phyloP scores from a whole-genome alignment of 2,797 vertebrate species.

The Pangasius krempfi region DNA sequence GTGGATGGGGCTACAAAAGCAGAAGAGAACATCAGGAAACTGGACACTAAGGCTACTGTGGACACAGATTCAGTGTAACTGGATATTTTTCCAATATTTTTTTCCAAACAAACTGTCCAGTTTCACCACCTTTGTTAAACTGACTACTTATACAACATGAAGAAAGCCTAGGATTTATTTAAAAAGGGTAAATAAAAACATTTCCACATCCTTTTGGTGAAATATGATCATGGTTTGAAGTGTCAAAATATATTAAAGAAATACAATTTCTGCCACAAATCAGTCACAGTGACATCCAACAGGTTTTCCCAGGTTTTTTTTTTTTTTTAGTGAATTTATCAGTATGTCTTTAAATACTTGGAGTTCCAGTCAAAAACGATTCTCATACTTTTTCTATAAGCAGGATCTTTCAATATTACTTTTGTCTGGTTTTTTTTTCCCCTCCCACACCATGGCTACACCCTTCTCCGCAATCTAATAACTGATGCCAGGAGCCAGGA shows the following conservation, averaged over 20 bases:
- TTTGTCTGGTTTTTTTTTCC: background rate
- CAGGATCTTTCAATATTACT: background rate
- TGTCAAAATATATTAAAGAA: background rate
- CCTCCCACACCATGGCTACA: conserved; percentile 8
- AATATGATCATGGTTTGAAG: background rate
- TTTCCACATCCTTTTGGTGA: background rate
- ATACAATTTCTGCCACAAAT: background rate
- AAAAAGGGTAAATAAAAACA: background rate
- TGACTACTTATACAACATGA: background rate
- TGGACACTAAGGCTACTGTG: background rate
- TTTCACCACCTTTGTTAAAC: background rate
- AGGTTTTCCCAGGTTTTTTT: background rate
- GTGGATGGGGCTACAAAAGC: background rate
- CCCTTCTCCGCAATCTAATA: background rate
- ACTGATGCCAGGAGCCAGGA: background rate
- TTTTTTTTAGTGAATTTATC: background rate
- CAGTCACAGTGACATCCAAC: background rate
- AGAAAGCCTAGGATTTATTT: background rate
- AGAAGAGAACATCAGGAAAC: background rate
- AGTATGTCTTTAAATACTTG: background rate
- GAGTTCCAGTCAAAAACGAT: background rate
- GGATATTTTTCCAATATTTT: background rate
- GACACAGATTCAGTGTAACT: background rate
- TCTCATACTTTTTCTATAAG: background rate
- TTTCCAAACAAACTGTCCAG: background rate